phyloP scores from a whole-genome alignment of 2,113 vertebrate genomes.

The Echinops telfairi region DNA sequence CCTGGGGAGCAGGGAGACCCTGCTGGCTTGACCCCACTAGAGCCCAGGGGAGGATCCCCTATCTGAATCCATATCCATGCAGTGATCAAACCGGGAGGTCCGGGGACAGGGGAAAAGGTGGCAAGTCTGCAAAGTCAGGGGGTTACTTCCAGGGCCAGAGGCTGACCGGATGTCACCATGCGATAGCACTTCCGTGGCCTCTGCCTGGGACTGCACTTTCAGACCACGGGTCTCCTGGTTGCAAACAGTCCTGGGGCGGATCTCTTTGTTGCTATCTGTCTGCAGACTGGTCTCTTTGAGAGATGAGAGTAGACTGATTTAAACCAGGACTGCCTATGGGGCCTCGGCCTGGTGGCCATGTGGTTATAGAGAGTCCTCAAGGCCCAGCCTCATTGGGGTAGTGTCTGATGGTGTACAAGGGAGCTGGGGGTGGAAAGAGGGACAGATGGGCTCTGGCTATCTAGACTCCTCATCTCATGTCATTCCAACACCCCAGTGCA shows the following conservation, averaged over 20 bases:
- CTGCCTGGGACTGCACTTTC: background rate
- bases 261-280: background rate
- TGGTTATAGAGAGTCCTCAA: background rate
- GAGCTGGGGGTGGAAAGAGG: no score
- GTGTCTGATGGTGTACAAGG: background rate
- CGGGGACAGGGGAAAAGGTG: background rate
- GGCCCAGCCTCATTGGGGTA: background rate
- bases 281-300: background rate
- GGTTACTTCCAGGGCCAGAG: background rate
- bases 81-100: no score
- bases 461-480: background rate
- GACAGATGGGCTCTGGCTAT: accelerated
- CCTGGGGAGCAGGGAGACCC: background rate
- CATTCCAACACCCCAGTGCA: background rate
- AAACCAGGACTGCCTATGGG: background rate
- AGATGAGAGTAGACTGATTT: slow-evolving; percentile 34
- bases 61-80: background rate
- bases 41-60: background rate
- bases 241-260: background rate
- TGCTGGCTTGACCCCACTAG: background rate
- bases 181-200: background rate
- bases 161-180: background rate
- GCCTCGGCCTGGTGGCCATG: background rate
- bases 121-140: background rate
- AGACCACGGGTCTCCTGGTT: background rate